Evolutionary conservation across 23 tunicate genomes (phyloP).

Genomic region (Styela clava): DNA sequence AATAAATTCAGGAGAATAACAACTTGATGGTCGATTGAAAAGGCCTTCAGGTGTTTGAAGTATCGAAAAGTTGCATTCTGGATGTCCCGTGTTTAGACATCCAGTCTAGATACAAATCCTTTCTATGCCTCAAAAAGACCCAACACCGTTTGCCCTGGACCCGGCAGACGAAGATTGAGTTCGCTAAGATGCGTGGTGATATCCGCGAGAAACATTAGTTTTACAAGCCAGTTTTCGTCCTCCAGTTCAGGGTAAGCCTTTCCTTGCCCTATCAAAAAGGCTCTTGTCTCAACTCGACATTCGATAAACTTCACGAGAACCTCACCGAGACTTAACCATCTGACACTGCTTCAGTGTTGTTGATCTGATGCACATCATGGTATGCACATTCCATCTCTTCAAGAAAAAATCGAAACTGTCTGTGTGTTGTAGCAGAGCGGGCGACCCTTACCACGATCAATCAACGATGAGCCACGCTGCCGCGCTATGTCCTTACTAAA

Average conservation of each 20-base stretch:
- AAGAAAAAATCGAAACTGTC: slow-evolving; percentile 58
- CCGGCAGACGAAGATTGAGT: slow-evolving; percentile 58
- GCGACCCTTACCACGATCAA: no score
- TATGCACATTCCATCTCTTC: slow-evolving; percentile 65
- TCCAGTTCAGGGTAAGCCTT: slow-evolving; percentile 50
- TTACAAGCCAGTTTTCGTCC: slow-evolving; percentile 60
- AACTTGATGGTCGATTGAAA: slow-evolving; percentile 47
- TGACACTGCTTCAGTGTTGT: slow-evolving; percentile 26
- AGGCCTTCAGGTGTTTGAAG: slow-evolving; percentile 53
- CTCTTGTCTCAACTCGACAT: slow-evolving; percentile 59
- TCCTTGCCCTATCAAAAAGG: slow-evolving; percentile 53
- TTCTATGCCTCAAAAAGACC: slow-evolving; percentile 59
- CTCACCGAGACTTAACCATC: slow-evolving; percentile 47
- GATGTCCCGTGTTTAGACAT: slow-evolving; percentile 52
- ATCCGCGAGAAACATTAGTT: slow-evolving; percentile 56
- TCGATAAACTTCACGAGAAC: slow-evolving; percentile 56
- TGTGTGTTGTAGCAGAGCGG: slow-evolving; percentile 62
- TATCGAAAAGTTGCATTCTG: slow-evolving; percentile 53
- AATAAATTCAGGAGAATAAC: no score
- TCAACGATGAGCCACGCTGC: no score
- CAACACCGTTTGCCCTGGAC: slow-evolving; percentile 45
- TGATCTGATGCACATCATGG: slow-evolving; percentile 41
- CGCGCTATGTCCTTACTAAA: no score
- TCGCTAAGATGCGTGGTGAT: slow-evolving; percentile 59
- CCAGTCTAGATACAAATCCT: slow-evolving; percentile 62